phyloP scores from a whole-genome alignment of 2,888 invertebrate species.

The Drosophila koepferae region DNA sequence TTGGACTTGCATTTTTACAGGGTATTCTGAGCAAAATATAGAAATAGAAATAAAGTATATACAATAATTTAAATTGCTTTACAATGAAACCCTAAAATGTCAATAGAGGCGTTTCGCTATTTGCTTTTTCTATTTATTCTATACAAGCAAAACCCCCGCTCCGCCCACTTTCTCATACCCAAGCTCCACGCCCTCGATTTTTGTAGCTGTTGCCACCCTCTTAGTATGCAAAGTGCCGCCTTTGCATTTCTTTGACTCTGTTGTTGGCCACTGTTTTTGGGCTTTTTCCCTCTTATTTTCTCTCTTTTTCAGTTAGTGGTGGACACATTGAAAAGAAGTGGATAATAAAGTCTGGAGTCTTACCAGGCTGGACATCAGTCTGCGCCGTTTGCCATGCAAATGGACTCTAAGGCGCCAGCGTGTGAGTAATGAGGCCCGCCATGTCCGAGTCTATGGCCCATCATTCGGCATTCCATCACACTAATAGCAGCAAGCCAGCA shows the following conservation, averaged over 20 bases:
- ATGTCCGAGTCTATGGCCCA: conserved; percentile 26
- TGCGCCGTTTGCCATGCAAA: conserved; percentile 18
- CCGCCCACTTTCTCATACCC: neutral
- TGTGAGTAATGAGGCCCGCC: conserved; percentile 55
- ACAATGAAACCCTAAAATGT: conserved; percentile 80
- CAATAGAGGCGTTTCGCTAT: conserved; percentile 69
- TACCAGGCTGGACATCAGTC: conserved; percentile 16
- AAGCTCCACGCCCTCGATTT: neutral
- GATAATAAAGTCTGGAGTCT: conserved; percentile 56
- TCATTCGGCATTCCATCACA: conserved; percentile 13
- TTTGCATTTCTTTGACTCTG: conserved; percentile 38
- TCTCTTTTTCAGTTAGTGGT: conserved; percentile 9
- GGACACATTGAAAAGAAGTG: conserved; percentile 59
- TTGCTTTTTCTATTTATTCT: conserved; percentile 70
- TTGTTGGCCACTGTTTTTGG: conserved; percentile 43
- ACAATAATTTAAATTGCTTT: conserved; percentile 81
- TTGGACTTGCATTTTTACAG: neutral
- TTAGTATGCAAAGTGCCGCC: conserved; percentile 77
- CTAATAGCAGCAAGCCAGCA: conserved; percentile 6
- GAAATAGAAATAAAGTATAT: conserved; percentile 67
- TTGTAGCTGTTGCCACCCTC: conserved; percentile 19
- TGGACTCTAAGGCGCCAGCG: conserved; percentile 53
- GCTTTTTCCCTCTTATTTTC: conserved; percentile 45
- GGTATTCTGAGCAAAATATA: conserved; percentile 15
- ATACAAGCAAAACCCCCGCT: conserved; percentile 2